Percentiles rank a stretch among this genome's conserved stretches.
Conservation (phyloP, 1,140 invertebrate species). For the Drosophila erecta region DNA sequence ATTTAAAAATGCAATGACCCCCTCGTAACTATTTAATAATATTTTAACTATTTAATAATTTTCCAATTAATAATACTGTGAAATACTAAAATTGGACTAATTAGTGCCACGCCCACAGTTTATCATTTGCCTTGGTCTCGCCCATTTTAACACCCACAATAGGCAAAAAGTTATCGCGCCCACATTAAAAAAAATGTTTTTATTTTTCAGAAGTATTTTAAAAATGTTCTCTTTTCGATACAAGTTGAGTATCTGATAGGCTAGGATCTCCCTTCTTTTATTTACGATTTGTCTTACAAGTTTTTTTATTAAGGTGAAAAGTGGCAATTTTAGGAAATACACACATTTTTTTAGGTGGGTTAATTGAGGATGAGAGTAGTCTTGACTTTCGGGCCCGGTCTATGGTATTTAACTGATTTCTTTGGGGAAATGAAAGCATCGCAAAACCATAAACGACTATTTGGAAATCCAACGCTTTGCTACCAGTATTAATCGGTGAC, state of each 20-base stretch:
- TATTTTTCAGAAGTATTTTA: not conserved
- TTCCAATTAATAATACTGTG: too few relatives aligned
- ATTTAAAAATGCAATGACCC: too few relatives aligned
- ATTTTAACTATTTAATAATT: too few relatives aligned
- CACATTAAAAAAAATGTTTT: not conserved
- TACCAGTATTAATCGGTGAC: not conserved
- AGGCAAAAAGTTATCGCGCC: too few relatives aligned
- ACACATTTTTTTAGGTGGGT: not conserved
- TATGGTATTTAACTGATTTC: conserved; percentile 24
- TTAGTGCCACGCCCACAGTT: too few relatives aligned
- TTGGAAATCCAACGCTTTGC: conserved; percentile 19
- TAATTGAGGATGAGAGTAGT: conserved; percentile 12
- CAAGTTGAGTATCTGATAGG: too few relatives aligned
- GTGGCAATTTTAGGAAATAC: conserved; percentile 17
- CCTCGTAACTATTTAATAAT: too few relatives aligned
- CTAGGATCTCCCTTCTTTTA: too few relatives aligned
- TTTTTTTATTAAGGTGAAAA: conserved; percentile 54
- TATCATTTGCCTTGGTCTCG: too few relatives aligned
- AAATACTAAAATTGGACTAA: too few relatives aligned
- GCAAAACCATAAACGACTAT: conserved; percentile 11
- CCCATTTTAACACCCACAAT: too few relatives aligned
- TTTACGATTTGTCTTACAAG: conserved; percentile 25
- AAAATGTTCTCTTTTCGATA: too few relatives aligned
- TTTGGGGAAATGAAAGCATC: conserved; percentile 20
- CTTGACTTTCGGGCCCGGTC: conserved; percentile 21